A percentile compares a stretch with the other conserved stretches of the same genome.
phyloP scores from a whole-genome alignment of 1,140 invertebrate species.

The Dufourea novaeangliae region DNA sequence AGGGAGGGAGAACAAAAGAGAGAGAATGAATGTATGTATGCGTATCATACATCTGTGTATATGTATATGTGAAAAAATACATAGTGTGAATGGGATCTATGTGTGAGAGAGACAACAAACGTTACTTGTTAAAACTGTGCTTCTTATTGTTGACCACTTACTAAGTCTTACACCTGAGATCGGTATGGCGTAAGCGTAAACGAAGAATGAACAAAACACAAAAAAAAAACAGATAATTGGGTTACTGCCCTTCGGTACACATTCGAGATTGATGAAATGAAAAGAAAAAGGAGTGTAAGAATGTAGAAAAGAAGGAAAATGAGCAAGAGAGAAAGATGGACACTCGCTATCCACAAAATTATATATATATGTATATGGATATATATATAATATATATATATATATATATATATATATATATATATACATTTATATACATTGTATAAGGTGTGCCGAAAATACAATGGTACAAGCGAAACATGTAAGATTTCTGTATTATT shows the following conservation, averaged over 20 bases:
- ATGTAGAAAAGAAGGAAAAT: background rate
- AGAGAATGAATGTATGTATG: background rate
- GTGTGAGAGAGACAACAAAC: slow-evolving; percentile 32
- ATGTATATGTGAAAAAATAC: background rate
- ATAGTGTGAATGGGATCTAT: slow-evolving; percentile 12
- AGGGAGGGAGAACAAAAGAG: background rate
- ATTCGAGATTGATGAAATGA: slow-evolving; percentile 17
- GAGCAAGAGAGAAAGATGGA: slow-evolving; percentile 61
- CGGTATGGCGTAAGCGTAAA: slow-evolving; percentile 11
- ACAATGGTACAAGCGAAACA: slow-evolving; percentile 28
- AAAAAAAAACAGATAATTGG: slow-evolving; percentile 8
- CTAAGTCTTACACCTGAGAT: slow-evolving; percentile 58
- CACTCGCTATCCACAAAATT: slow-evolving; percentile 62
- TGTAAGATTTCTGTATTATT: slow-evolving; percentile 28
- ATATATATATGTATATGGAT: slow-evolving; percentile 12
- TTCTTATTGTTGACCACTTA: slow-evolving; percentile 73
- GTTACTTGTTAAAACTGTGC: slow-evolving; percentile 77
- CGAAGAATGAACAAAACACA: slow-evolving; percentile 1
- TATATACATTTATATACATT: background rate
- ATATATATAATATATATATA: slow-evolving; percentile 16
- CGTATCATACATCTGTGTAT: background rate
- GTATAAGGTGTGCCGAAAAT: slow-evolving; percentile 30
- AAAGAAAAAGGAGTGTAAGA: background rate
- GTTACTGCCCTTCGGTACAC: slow-evolving; percentile 20
- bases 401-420: background rate